phyloP scores from a whole-genome alignment of 2,113 vertebrate species.

The Alethe diademata region DNA sequence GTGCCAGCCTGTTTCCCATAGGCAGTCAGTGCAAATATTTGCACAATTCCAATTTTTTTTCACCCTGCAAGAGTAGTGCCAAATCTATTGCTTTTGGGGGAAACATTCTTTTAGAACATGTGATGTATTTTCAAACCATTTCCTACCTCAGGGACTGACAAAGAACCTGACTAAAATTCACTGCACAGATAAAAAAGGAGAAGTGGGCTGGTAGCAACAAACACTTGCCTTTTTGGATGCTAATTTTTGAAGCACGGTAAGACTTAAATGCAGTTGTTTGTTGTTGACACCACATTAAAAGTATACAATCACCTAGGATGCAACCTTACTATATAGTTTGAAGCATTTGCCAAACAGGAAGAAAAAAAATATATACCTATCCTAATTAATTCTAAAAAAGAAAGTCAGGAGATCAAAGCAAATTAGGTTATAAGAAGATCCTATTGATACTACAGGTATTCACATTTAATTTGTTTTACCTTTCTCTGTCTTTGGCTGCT shows the following conservation, averaged over 20 bases:
- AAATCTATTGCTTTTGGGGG: not conserved
- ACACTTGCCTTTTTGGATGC: not conserved
- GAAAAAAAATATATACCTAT: not conserved
- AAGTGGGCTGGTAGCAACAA: not conserved
- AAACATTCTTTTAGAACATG: not conserved
- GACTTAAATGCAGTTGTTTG: not conserved
- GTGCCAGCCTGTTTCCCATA: rapidly evolving
- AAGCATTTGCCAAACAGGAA: not conserved
- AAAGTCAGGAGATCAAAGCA: not conserved
- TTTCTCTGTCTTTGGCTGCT: constrained; percentile 83
- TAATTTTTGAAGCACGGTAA: not conserved
- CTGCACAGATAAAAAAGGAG: not conserved
- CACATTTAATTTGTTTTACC: constrained; percentile 68
- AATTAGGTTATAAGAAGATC: not conserved
- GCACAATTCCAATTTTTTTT: not conserved
- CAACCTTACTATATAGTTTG: not conserved
- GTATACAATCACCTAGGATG: not conserved
- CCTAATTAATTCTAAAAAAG: not conserved
- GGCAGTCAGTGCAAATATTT: not conserved
- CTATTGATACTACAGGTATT: not conserved
- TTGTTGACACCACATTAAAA: not conserved
- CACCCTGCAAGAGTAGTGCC: not conserved
- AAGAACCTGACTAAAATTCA: not conserved
- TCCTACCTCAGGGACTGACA: not conserved
- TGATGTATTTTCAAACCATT: not conserved